Percentiles rank a stretch among this genome's conserved stretches.
Conservation (phyloP, 2,797 vertebrate species). For the Cirrhinus mrigala region DNA sequence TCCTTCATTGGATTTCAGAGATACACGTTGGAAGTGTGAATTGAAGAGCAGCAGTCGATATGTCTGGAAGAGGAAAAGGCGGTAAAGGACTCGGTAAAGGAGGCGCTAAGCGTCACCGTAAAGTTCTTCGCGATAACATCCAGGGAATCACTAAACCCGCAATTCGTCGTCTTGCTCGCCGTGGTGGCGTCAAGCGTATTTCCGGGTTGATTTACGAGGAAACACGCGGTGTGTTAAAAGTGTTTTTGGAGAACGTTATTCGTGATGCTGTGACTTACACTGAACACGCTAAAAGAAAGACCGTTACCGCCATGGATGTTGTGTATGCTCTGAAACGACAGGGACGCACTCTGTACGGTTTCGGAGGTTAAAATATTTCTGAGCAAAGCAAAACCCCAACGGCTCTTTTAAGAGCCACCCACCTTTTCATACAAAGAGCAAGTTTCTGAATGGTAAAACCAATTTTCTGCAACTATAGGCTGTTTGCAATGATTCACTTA, state of each 20-base stretch:
- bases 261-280: neutral
- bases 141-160: neutral
- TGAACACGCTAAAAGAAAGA: neutral
- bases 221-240: neutral
- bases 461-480: no score
- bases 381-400: neutral
- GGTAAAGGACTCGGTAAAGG: no score
- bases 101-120: no score
- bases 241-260: neutral
- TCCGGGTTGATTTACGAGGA: neutral
- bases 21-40: no score
- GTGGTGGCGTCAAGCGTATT: neutral
- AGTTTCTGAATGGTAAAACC: neutral
- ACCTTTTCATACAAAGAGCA: accelerated
- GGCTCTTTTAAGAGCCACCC: neutral
- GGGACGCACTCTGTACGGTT: conserved; percentile 1
- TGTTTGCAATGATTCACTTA: no score
- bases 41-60: no score
- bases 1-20: no score
- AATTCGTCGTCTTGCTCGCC: neutral
- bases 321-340: neutral
- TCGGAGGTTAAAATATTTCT: neutral
- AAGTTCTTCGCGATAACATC: no score
- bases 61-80: no score
- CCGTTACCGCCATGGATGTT: no score